Conservation (phyloP, 2,113 vertebrate genomes). For the Murina feae region DNA sequence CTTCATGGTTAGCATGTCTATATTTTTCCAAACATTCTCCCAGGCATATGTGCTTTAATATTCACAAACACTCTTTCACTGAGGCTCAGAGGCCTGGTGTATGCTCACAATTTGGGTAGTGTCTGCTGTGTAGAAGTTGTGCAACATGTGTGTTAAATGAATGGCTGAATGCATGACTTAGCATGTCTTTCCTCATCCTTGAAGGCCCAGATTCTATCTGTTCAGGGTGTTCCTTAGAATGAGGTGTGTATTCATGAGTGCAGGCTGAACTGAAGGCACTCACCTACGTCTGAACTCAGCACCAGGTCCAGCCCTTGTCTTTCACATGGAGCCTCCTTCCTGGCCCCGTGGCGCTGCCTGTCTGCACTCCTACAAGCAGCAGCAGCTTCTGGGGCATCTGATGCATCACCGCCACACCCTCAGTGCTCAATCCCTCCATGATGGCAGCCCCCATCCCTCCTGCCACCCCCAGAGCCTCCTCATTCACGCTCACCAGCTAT, state of each 20-base stretch:
- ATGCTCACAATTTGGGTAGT: background rate
- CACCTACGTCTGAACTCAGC: background rate
- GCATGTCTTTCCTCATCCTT: background rate
- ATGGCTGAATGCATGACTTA: background rate
- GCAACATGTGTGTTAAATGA: background rate
- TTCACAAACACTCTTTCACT: background rate
- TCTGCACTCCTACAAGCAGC: background rate
- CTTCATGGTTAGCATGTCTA: background rate
- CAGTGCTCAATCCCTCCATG: background rate
- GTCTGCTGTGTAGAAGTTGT: background rate
- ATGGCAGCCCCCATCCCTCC: background rate
- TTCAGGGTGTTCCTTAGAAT: background rate
- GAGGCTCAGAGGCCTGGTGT: background rate
- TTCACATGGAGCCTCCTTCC: background rate
- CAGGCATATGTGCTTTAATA: background rate
- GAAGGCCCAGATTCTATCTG: background rate
- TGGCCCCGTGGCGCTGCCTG: background rate
- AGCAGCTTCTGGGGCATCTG: background rate
- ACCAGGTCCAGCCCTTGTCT: background rate
- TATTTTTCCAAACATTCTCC: background rate
- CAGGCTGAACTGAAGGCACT: background rate
- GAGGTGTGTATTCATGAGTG: background rate
- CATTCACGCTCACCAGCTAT: background rate
- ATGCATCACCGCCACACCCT: rapidly evolving
- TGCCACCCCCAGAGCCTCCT: background rate